Percentiles rank a stretch among this genome's conserved stretches.
phyloP scores from a whole-genome alignment of 2,113 vertebrate genomes.

The Protobothrops flavoviridis region DNA sequence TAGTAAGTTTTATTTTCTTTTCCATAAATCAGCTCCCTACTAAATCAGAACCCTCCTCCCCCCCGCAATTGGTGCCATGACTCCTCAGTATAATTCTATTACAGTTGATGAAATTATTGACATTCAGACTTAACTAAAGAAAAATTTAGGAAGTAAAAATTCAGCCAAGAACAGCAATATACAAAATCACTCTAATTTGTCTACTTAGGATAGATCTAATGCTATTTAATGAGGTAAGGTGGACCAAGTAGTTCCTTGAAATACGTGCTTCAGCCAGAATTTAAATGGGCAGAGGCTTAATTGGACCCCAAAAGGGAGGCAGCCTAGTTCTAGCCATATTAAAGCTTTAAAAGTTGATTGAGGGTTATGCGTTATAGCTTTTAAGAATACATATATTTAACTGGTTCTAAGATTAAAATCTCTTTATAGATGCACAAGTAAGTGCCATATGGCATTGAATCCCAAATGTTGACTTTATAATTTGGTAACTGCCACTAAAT shows the following conservation, averaged over 20 bases:
- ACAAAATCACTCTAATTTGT: too few species aligned
- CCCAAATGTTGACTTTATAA: not conserved
- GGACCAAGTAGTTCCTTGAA: not conserved
- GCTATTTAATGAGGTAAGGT: not conserved
- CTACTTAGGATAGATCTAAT: not conserved
- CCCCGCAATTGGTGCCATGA: not conserved
- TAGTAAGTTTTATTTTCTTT: not conserved
- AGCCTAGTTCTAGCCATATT: not conserved
- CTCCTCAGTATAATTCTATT: not conserved
- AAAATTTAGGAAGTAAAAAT: not conserved
- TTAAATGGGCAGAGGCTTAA: not conserved
- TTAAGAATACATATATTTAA: not conserved
- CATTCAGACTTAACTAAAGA: not conserved
- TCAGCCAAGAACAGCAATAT: not conserved
- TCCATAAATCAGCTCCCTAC: not conserved
- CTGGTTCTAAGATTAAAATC: not conserved
- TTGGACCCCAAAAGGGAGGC: not conserved
- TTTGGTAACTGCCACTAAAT: not conserved
- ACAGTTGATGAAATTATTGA: not conserved
- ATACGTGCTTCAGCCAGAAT: not conserved
- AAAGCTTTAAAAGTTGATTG: not conserved
- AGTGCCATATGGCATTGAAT: not conserved
- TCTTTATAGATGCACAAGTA: not conserved
- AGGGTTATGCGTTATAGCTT: not conserved
- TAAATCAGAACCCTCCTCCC: not conserved